phyloP scores from a whole-genome alignment of 2,888 invertebrate species.

The Schizotus pectinicornis region DNA sequence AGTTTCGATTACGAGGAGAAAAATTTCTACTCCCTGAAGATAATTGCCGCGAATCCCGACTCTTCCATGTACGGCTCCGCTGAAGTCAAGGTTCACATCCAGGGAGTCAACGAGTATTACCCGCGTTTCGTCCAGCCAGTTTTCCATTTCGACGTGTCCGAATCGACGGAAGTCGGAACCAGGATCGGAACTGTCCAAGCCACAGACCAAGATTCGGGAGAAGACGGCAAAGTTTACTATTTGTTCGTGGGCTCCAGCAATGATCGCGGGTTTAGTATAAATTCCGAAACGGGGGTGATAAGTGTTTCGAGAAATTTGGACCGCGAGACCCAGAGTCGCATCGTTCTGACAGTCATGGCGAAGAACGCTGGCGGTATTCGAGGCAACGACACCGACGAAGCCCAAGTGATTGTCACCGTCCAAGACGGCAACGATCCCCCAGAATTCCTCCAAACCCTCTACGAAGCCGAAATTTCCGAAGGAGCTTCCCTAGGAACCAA shows the following conservation, averaged over 20 bases:
- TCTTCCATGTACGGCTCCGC: constrained; percentile 79
- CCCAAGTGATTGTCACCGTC: constrained; percentile 90
- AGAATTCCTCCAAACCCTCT: constrained; percentile 80
- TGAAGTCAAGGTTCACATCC: constrained; percentile 75
- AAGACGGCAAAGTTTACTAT: constrained; percentile 88
- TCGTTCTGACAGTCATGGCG: constrained; percentile 89
- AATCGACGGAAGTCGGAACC: constrained; percentile 85
- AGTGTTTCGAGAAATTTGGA: constrained; percentile 82
- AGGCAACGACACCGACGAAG: constrained; percentile 95
- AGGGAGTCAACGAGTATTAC: constrained; percentile 87
- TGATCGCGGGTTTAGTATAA: constrained; percentile 87
- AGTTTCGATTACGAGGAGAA: constrained; percentile 90
- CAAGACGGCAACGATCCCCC: constrained; percentile 98
- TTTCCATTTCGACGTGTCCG: constrained; percentile 91
- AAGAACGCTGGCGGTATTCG: constrained; percentile 93
- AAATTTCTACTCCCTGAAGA: constrained; percentile 73
- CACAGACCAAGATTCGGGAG: constrained; percentile 86
- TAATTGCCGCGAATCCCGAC: constrained; percentile 87
- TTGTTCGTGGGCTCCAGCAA: constrained; percentile 93
- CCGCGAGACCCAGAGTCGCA: constrained; percentile 86
- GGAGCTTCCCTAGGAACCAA: constrained; percentile 76
- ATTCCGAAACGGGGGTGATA: constrained; percentile 83
- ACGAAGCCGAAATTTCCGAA: constrained; percentile 83
- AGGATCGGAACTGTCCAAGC: constrained; percentile 87
- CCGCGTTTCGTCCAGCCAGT: constrained; percentile 88